phyloP scores from a whole-genome alignment of 2,797 vertebrate genomes.

The Halcyon leucocephala region DNA sequence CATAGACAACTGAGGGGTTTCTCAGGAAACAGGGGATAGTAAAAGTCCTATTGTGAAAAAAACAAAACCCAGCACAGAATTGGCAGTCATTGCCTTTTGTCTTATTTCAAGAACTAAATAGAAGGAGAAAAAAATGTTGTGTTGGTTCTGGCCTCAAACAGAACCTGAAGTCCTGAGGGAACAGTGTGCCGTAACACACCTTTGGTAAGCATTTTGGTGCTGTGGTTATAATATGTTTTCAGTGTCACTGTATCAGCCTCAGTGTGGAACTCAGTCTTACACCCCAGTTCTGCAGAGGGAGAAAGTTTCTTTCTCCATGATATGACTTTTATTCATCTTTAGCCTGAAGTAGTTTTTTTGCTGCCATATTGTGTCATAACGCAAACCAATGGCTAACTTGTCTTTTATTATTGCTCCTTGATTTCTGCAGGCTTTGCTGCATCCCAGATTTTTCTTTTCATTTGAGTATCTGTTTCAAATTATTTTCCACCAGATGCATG shows the following conservation, averaged over 20 bases:
- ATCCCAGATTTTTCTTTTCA: not conserved
- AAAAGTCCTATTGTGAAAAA: not conserved
- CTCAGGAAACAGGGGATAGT: not conserved
- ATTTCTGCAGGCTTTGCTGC: slow-evolving; percentile 15
- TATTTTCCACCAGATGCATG: slow-evolving; percentile 37
- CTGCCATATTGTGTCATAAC: not conserved
- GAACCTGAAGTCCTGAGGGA: not conserved
- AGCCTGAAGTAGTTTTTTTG: not conserved
- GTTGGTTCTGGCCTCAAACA: not conserved
- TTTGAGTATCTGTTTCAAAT: slow-evolving; percentile 35
- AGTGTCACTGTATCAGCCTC: not conserved
- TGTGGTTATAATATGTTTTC: not conserved
- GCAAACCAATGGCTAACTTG: not conserved
- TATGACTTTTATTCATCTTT: not conserved
- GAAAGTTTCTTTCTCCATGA: not conserved
- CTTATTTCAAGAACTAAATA: not conserved
- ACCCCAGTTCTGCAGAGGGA: not conserved
- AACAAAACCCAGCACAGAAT: not conserved
- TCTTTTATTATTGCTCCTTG: not conserved
- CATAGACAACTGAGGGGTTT: not conserved
- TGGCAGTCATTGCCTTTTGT: not conserved
- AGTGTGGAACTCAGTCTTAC: not conserved
- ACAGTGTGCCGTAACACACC: not conserved
- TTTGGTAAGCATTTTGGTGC: not conserved
- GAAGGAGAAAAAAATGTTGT: not conserved